A percentile compares a stretch with the other conserved stretches of the same genome.
Evolutionary conservation across 2,888 invertebrate species (phyloP).

Genomic region (Mongoloraphidia duomilia): DNA sequence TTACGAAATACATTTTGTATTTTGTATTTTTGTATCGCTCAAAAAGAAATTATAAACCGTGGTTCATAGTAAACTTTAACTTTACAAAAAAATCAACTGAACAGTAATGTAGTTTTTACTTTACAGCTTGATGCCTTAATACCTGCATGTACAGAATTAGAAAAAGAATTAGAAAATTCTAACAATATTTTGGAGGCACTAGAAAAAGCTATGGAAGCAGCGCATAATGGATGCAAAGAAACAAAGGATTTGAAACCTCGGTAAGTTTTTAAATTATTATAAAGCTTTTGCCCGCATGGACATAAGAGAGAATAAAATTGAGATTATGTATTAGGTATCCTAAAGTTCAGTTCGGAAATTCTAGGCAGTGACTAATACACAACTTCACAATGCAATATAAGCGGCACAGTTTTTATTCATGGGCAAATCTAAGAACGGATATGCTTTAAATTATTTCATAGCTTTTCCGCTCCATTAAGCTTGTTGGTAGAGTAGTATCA

Average conservation of each 20-base stretch:
- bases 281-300: background rate
- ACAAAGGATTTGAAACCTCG: constrained; percentile 41
- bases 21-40: too few relatives aligned
- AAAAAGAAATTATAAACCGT: too few relatives aligned
- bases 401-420: too few relatives aligned
- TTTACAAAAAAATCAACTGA: background rate
- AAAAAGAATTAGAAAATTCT: constrained; percentile 21
- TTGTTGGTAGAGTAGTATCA: too few relatives aligned
- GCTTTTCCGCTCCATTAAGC: too few relatives aligned
- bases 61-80: background rate
- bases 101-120: constrained; percentile 9
- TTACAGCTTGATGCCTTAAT: constrained; percentile 41
- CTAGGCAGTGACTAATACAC: too few relatives aligned
- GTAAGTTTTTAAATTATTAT: constrained; percentile 23
- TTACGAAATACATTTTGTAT: background rate
- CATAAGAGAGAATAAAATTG: too few relatives aligned
- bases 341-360: too few relatives aligned
- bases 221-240: constrained; percentile 32
- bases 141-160: constrained; percentile 30
- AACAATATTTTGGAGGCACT: constrained; percentile 24
- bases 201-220: constrained; percentile 27
- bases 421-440: too few relatives aligned
- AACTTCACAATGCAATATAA: too few relatives aligned
- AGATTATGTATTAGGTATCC: too few relatives aligned
- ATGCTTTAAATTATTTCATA: too few relatives aligned